Evolutionary conservation across 2,797 vertebrate species (phyloP).

Genomic region (Antennarius maculatus): DNA sequence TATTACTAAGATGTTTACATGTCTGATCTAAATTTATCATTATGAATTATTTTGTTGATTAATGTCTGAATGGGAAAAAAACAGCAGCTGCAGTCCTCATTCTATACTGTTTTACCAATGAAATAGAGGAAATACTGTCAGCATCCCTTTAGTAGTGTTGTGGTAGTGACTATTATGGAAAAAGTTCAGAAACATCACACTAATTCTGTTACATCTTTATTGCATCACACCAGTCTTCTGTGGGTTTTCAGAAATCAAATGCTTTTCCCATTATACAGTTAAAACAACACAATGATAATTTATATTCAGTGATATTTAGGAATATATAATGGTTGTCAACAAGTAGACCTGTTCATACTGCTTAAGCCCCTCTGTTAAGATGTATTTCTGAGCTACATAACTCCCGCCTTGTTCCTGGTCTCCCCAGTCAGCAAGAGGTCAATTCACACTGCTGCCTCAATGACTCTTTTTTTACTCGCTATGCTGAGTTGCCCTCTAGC

Average conservation of each 20-base stretch:
- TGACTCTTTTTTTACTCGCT: constrained; percentile 65
- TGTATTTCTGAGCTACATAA: constrained; percentile 64
- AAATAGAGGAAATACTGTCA: constrained; percentile 22
- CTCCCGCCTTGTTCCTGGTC: constrained; percentile 71
- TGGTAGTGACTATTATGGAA: neutral
- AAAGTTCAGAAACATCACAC: neutral
- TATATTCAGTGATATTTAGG: constrained; percentile 42
- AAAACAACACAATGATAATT: neutral
- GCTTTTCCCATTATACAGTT: neutral
- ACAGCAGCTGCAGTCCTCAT: constrained; percentile 1
- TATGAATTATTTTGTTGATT: neutral
- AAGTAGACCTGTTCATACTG: constrained; percentile 58
- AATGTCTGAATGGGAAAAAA: constrained; percentile 40
- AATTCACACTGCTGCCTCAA: constrained; percentile 56
- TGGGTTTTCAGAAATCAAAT: neutral
- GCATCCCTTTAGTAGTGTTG: constrained; percentile 1
- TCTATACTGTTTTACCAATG: constrained; percentile 26
- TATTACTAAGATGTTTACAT: constrained; percentile 75
- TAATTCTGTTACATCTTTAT: neutral
- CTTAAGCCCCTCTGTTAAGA: constrained; percentile 39
- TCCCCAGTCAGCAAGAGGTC: constrained; percentile 75
- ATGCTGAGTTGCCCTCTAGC: constrained; percentile 62
- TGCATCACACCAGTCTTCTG: neutral
- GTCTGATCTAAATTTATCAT: constrained; percentile 52
- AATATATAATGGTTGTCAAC: constrained; percentile 67